Percentiles rank a stretch among this genome's conserved stretches.
Evolutionary conservation across 1,140 invertebrate species (phyloP).

Genomic region (Mycetomoellerius zeteki): DNA sequence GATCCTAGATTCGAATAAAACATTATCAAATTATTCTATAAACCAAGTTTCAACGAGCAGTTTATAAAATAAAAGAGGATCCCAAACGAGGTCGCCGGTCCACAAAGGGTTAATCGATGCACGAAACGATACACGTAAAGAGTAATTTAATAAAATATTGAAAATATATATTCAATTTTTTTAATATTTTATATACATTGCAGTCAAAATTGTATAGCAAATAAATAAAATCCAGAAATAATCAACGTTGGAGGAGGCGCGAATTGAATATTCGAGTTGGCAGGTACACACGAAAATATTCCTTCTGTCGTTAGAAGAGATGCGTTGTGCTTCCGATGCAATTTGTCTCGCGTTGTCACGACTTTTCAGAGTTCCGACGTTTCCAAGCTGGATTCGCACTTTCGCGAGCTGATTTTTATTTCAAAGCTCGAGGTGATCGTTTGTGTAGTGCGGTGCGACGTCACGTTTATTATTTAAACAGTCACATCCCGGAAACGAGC

Average conservation of each 20-base stretch:
- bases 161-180: background rate
- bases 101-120: background rate
- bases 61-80: too few species aligned
- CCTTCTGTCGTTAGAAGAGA: conserved; percentile 30
- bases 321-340: conserved; percentile 42
- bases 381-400: conserved; percentile 36
- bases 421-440: conserved; percentile 57
- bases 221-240: conserved; percentile 24
- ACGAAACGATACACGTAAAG: background rate
- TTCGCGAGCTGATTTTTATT: conserved; percentile 57
- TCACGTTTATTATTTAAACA: conserved; percentile 59
- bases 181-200: background rate
- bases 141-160: background rate
- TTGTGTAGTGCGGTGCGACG: conserved; percentile 36
- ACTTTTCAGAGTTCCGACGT: conserved; percentile 23
- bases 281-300: conserved; percentile 25
- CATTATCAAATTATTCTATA: too few species aligned
- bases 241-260: background rate
- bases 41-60: too few species aligned
- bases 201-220: conserved; percentile 2
- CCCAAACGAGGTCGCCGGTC: too few species aligned
- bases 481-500: conserved; percentile 49
- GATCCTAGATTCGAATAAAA: too few species aligned
- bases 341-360: conserved; percentile 57
- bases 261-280: conserved; percentile 40